phyloP scores from a whole-genome alignment of 2,888 invertebrate species.

The Orchestes rusci region DNA sequence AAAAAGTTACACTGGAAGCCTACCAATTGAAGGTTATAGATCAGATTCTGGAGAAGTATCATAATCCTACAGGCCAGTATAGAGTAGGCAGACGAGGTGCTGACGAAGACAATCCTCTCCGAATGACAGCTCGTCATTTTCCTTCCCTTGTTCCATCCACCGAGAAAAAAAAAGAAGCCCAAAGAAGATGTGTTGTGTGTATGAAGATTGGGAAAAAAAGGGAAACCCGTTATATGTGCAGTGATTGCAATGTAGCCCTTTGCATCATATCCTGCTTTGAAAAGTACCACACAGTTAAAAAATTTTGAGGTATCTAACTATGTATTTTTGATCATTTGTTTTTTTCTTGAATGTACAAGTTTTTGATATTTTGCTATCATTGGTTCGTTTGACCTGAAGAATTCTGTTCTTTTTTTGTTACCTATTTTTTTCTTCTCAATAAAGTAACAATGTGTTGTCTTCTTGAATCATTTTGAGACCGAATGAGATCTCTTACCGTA shows the following conservation, averaged over 20 bases:
- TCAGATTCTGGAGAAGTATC: not conserved
- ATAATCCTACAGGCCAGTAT: not conserved
- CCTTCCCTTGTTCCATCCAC: constrained; percentile 3
- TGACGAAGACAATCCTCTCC: constrained; percentile 1
- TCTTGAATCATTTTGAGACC: no score
- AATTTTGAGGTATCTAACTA: no score
- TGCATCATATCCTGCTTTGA: constrained; percentile 8
- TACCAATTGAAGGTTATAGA: no score
- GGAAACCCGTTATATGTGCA: constrained; percentile 5
- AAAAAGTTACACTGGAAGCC: no score
- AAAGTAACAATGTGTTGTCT: no score
- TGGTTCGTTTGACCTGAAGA: no score
- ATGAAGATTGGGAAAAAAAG: constrained; percentile 2
- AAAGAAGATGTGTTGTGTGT: constrained; percentile 9
- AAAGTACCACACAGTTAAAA: constrained; percentile 4
- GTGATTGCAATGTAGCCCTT: constrained; percentile 4
- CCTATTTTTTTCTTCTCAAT: no score
- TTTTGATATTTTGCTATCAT: no score
- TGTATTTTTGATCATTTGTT: no score
- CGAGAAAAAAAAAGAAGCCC: not conserved
- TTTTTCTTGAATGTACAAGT: no score
- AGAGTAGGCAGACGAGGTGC: not conserved
- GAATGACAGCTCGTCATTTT: constrained; percentile 7
- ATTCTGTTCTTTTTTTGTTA: no score
- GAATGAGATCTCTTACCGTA: no score